Conservation (phyloP, 2,797 vertebrate genomes). For the Coregonus suidteri region DNA sequence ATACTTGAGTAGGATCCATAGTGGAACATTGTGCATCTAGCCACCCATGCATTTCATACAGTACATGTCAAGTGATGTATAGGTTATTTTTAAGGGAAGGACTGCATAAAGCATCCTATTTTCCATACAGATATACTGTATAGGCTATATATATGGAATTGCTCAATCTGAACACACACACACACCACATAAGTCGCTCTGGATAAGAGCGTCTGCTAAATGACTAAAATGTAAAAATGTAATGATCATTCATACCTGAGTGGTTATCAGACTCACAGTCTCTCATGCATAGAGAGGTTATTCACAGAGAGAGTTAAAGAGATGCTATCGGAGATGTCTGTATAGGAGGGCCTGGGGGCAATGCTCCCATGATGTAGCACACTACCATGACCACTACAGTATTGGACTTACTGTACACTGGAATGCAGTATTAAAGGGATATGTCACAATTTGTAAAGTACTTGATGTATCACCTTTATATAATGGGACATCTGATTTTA, state of each 20-base stretch:
- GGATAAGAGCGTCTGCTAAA: no score
- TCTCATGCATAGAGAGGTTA: slow-evolving; percentile 29
- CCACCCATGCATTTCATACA: neutral
- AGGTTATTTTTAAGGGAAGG: neutral
- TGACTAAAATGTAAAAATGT: no score
- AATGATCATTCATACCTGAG: neutral
- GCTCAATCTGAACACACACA: neutral
- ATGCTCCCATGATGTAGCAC: slow-evolving; percentile 57
- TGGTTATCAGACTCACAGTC: neutral
- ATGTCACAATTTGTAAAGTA: no score
- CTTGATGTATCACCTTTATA: no score
- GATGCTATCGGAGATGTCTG: slow-evolving; percentile 64
- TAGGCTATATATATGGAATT: neutral
- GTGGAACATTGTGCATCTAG: neutral
- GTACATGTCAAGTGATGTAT: neutral
- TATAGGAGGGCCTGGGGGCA: slow-evolving; percentile 61
- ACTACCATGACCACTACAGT: neutral
- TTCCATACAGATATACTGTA: neutral
- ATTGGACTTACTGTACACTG: slow-evolving; percentile 46
- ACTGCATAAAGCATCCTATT: neutral
- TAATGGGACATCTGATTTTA: no score
- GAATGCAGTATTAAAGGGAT: neutral
- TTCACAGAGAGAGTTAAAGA: slow-evolving; percentile 50
- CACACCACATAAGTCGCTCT: neutral
- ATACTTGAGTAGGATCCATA: neutral